These are phyloP conservation scores for Turritopsis rubra DNA, from an alignment of 30 jellyfish, hydroid and myxozoan genomes.

Conservation along the genomic window DNA sequence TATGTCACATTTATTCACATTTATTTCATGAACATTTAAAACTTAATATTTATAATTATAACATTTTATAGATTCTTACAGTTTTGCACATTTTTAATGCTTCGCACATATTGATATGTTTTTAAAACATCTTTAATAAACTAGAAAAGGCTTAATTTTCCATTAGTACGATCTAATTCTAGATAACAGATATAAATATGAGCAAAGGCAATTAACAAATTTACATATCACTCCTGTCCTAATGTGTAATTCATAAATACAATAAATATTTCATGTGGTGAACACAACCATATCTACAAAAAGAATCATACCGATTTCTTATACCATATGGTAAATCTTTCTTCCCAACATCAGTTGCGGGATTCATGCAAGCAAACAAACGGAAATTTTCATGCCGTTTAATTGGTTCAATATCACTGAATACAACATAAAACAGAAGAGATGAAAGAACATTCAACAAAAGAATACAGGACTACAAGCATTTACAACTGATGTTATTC, in stretches of 20 bases:
- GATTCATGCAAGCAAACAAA: slow-evolving; percentile 99
- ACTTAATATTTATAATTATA: neutral
- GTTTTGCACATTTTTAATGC: neutral
- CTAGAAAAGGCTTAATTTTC: too few species aligned
- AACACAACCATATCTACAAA: too few species aligned
- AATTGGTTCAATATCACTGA: slow-evolving; percentile 79
- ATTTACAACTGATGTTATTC: too few species aligned
- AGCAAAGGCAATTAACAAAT: too few species aligned
- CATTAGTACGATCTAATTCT: too few species aligned
- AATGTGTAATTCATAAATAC: too few species aligned
- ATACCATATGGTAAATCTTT: slow-evolving; percentile 90
- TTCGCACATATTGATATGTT: neutral
- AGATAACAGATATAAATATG: too few species aligned
- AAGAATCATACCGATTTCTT: slow-evolving; percentile 64
- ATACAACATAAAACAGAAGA: neutral
- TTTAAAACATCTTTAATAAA: too few species aligned
- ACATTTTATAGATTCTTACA: neutral
- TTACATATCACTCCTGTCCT: too few species aligned
- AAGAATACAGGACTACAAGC: too few species aligned
- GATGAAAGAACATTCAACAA: neutral
- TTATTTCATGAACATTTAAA: neutral
- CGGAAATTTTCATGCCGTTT: slow-evolving; percentile 80
- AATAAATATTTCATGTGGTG: too few species aligned
- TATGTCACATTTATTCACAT: too few species aligned
- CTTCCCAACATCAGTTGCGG: slow-evolving; percentile 99